Conservation (phyloP, 2,113 vertebrate species). For the Sinocyclocheilus anophthalmus region DNA sequence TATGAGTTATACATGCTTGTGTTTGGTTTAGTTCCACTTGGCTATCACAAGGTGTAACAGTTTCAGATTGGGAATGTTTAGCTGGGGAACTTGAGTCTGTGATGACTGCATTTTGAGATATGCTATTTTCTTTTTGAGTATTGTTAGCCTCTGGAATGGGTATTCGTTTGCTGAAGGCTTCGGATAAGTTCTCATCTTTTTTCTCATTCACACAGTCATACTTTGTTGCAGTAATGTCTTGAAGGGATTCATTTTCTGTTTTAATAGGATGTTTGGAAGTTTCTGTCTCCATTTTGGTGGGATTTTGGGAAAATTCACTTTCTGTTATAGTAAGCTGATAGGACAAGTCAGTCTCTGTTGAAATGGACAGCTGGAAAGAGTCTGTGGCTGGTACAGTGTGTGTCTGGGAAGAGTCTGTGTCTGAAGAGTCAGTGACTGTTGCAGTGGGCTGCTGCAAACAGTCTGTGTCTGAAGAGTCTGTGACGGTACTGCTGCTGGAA, state of each 20-base stretch:
- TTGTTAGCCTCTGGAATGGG: background rate
- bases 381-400: background rate
- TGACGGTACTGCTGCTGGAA: background rate
- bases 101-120: conserved; percentile 12
- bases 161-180: background rate
- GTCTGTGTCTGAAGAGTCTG: too few relatives aligned
- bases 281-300: background rate
- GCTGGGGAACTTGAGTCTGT: background rate
- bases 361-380: background rate
- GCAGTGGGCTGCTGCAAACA: background rate
- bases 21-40: conserved; percentile 22
- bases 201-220: background rate
- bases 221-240: conserved; percentile 18
- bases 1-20: background rate
- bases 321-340: background rate
- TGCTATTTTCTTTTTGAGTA: background rate
- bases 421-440: background rate
- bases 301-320: background rate
- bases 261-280: conserved; percentile 15
- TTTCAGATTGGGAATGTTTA: conserved; percentile 10
- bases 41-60: background rate
- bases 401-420: background rate
- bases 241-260: background rate
- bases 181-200: background rate
- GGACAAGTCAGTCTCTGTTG: background rate